phyloP scores from a whole-genome alignment of 2,797 vertebrate species.

The Pteropus rufus region DNA sequence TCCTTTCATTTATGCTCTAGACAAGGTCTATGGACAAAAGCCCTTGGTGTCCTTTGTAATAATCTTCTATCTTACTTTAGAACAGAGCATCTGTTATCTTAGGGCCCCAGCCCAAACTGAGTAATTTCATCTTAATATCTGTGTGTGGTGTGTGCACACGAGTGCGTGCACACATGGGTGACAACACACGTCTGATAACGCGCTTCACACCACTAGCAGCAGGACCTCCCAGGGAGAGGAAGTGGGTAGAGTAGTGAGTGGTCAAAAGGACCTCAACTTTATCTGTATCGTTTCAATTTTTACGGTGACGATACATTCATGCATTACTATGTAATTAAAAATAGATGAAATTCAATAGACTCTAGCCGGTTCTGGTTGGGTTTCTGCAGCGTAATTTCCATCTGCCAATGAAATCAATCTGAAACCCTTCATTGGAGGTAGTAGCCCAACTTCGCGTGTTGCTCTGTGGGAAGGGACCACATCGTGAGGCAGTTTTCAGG shows the following conservation, averaged over 20 bases:
- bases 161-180: fast-evolving
- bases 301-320: background rate
- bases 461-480: conserved; percentile 36
- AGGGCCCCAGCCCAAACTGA: background rate
- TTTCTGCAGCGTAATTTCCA: conserved; percentile 40
- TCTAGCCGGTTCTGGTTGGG: background rate
- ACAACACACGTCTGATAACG: background rate
- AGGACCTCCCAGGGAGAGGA: background rate
- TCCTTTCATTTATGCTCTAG: background rate
- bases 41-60: background rate
- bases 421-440: conserved; percentile 44
- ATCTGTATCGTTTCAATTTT: conserved; percentile 20
- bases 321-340: conserved; percentile 45
- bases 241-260: background rate
- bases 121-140: background rate
- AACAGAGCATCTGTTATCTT: background rate
- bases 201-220: background rate
- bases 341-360: conserved; percentile 48
- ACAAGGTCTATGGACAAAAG: background rate
- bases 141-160: fast-evolving
- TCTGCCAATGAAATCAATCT: conserved; percentile 47
- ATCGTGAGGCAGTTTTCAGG: background rate
- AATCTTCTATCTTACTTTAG: background rate
- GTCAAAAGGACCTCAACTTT: background rate
- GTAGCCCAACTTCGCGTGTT: background rate